Evolutionary conservation across 2,888 invertebrate species (phyloP), one percentile per base, ranked within the genome.

Genomic region (Rhingia campestris): DNA sequence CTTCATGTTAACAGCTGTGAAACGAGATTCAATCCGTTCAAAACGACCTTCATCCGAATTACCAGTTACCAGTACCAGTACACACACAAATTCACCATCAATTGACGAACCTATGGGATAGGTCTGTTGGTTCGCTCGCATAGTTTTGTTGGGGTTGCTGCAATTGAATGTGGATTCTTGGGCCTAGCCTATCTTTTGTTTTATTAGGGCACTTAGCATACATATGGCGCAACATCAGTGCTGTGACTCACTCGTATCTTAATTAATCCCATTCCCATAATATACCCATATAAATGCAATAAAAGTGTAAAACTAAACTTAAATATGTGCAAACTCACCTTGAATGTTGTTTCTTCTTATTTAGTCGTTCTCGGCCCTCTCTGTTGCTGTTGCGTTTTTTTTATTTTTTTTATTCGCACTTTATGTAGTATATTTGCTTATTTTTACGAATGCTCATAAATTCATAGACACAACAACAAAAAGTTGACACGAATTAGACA

Each of bases 401-500:
- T 30, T 41, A 63, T 54, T 47, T 35, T 64, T 58, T 64, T 67
- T 63, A 51, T 76, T 51, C 69, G 75, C 75, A 43, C 72, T 75
- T 59, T 54, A 10, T 33, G 14, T 51, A 14, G 43, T 56, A 22
- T 35, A 63, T 58, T 33, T 58, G 81, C 63, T 67, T 64, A 61
- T 39, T 64, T 22, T 43, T 12, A 63, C 56, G n/a, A 77, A 73
- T 77, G 69, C 14, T 73, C 41, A 35, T 45, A 75, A 41, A 67
- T 58, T 69, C 56, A 39, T 61, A 66, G 61, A 61, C 54, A 63
- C 67, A 82, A 49, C 56, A 61, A 56, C 54, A 73, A 72, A 70
- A 39, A 58, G 45, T 22, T 81, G 81, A 75, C 80, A 81, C 80
- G 64, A 75, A 70, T 70, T 56, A 54, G 69, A 54, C 37, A 39